These are phyloP conservation scores for Malaclemys terrapin DNA, from an alignment of 2,113 vertebrate genomes.

Conservation along the genomic window DNA sequence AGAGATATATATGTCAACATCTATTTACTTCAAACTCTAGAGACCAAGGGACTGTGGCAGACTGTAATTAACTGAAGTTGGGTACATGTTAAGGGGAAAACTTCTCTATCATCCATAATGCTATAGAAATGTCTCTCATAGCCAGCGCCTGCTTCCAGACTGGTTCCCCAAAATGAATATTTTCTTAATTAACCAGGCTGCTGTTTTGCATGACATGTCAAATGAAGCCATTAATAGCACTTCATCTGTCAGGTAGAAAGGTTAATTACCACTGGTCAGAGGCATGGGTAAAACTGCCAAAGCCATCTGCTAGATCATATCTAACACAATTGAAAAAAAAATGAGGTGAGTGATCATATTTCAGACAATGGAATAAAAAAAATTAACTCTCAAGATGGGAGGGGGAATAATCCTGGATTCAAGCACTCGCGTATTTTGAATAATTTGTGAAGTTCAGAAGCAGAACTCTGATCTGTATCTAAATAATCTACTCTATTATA, in stretches of 20 bases:
- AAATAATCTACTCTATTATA: background rate
- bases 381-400: background rate
- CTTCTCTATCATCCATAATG: background rate
- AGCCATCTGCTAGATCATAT: conserved; percentile 4
- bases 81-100: background rate
- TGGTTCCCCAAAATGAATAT: background rate
- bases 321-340: conserved; percentile 1
- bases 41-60: background rate
- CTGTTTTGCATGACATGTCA: background rate
- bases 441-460: background rate
- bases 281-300: background rate
- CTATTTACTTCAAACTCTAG: background rate
- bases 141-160: background rate
- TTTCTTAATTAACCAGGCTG: conserved; percentile 1
- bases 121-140: background rate
- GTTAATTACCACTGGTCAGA: conserved; percentile 19
- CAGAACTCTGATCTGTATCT: background rate
- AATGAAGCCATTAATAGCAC: background rate
- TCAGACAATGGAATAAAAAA: background rate
- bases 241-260: conserved; percentile 14
- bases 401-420: background rate
- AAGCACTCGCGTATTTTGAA: background rate
- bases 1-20: background rate
- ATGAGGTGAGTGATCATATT: background rate
- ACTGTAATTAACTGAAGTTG: background rate